Conservation (phyloP, 1,140 invertebrate species). For the Cotesia glomerata region DNA sequence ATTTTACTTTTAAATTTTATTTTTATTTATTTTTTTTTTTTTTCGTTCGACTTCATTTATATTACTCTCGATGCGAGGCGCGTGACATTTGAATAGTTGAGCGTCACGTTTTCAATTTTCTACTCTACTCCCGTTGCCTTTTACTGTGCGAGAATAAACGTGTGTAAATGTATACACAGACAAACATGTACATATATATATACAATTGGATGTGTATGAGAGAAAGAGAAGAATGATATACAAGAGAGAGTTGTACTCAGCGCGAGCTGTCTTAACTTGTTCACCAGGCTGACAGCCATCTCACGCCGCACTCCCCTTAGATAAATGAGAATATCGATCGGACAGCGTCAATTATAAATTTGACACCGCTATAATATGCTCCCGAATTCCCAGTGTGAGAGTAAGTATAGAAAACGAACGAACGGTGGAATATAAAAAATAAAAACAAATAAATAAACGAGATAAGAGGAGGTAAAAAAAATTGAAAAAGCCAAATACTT, state of each 20-base stretch:
- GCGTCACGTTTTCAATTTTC: conserved; percentile 61
- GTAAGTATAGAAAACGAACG: conserved; percentile 14
- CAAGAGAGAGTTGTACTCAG: neutral
- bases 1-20: too few relatives aligned
- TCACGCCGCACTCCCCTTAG: conserved; percentile 46
- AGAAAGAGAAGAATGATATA: neutral
- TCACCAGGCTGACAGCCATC: conserved; percentile 56
- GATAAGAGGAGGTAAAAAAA: neutral
- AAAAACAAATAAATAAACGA: neutral
- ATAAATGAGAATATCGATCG: conserved; percentile 63
- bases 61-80: conserved; percentile 13
- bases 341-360: conserved; percentile 59
- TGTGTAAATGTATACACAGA: neutral
- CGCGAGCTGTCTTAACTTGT: conserved; percentile 53
- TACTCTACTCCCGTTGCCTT: conserved; percentile 43
- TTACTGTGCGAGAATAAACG: conserved; percentile 29
- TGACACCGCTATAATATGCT: conserved; percentile 55
- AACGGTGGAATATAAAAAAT: conserved; percentile 34
- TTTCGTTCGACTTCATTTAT: conserved; percentile 6
- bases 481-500: too few relatives aligned
- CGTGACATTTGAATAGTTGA: conserved; percentile 15
- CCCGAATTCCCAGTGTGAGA: conserved; percentile 34
- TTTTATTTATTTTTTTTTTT: neutral
- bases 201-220: neutral
- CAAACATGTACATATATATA: neutral